Percentiles rank a stretch among this genome's conserved stretches.
phyloP scores from a whole-genome alignment of 2,888 invertebrate genomes.

The Cephonodes hylas region DNA sequence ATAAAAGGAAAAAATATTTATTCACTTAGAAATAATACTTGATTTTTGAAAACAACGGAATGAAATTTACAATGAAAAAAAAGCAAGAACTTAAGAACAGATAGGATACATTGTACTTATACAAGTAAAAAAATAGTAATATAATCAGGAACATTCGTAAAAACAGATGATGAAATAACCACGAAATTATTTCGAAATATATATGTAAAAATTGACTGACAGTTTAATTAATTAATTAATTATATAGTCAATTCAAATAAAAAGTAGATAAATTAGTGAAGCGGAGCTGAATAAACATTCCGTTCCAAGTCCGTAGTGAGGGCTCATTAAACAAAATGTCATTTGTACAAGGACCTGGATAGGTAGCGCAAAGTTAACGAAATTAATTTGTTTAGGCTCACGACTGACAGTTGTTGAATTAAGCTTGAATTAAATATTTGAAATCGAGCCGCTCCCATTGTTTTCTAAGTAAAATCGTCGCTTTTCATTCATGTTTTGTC shows the following conservation, averaged over 20 bases:
- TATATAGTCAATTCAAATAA: neutral
- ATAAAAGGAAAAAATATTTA: too few species aligned
- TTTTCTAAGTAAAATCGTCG: too few species aligned
- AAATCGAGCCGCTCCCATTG: neutral
- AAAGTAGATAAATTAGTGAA: constrained; percentile 15
- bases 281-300: constrained; percentile 20
- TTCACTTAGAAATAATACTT: too few species aligned
- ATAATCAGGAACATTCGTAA: too few species aligned
- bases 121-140: too few species aligned
- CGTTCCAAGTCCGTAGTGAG: constrained; percentile 15
- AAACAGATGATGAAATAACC: neutral
- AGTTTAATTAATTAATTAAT: neutral
- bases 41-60: too few species aligned
- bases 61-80: too few species aligned
- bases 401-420: constrained; percentile 13
- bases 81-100: too few species aligned
- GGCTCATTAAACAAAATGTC: constrained; percentile 15
- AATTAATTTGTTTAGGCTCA: constrained; percentile 15
- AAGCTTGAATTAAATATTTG: constrained; percentile 15
- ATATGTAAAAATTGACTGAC: neutral
- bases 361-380: constrained; percentile 13
- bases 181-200: too few species aligned
- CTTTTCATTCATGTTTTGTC: neutral
- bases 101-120: too few species aligned
- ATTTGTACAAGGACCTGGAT: constrained; percentile 10